Percentiles rank a stretch among this genome's conserved stretches.
These are phyloP conservation scores for Hydrotaea diabolus DNA, from an alignment of 2,888 invertebrate genomes.

Conservation along the genomic window DNA sequence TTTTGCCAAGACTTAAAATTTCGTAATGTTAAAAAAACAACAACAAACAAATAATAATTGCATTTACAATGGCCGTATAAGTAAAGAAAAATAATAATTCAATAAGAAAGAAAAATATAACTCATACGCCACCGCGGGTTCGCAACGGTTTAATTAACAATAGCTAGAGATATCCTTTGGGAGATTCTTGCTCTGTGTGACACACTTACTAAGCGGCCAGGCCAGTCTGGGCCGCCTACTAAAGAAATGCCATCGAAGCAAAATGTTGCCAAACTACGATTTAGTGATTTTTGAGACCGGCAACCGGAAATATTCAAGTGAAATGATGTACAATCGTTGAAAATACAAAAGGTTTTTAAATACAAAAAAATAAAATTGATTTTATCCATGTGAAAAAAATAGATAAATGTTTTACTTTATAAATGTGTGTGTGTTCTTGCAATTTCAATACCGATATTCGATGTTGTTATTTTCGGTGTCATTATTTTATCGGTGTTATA, in stretches of 20 bases:
- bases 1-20: background rate
- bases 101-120: background rate
- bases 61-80: constrained; percentile 47
- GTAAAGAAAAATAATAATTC: background rate
- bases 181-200: background rate
- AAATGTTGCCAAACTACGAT: background rate
- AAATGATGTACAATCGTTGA: background rate
- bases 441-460: constrained; percentile 10
- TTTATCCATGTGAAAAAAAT: too few species aligned
- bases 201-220: background rate
- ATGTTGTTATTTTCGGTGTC: constrained; percentile 14
- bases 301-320: constrained; percentile 1
- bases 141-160: too few species aligned
- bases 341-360: constrained; percentile 33
- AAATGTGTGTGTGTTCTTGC: constrained; percentile 2
- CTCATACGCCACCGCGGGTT: constrained; percentile 16
- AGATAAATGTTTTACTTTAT: background rate
- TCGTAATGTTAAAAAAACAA: constrained; percentile 33
- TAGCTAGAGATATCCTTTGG: too few species aligned
- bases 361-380: background rate
- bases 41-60: background rate
- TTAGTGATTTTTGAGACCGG: background rate
- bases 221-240: too few species aligned
- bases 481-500: background rate
- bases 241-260: background rate